Conservation (phyloP, 2,113 vertebrate species). For the Piprites chloris region DNA sequence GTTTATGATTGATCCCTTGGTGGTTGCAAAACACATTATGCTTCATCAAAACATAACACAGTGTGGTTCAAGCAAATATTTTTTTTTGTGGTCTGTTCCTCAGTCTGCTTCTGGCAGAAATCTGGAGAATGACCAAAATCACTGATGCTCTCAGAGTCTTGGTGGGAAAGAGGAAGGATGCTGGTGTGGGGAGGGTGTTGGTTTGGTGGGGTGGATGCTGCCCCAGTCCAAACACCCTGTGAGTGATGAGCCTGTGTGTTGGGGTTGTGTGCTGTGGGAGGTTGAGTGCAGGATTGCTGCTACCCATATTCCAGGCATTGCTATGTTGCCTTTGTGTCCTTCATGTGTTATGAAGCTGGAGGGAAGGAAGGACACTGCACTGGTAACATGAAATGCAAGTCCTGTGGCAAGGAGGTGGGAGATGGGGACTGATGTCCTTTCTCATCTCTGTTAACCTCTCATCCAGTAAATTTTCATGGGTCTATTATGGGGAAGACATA, state of each 20-base stretch:
- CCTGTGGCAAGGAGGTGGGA: not conserved
- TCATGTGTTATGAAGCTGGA: not conserved
- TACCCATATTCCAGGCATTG: not conserved
- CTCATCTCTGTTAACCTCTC: not conserved
- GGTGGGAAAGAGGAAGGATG: not conserved
- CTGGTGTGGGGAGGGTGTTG: not conserved
- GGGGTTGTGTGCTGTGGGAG: not conserved
- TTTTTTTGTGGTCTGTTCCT: not conserved
- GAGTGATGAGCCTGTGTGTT: rapidly evolving
- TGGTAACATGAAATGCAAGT: not conserved
- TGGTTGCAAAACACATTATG: not conserved
- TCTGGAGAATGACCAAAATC: not conserved
- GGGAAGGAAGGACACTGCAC: not conserved
- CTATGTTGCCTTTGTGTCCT: not conserved
- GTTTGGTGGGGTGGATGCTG: not conserved
- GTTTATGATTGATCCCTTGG: not conserved
- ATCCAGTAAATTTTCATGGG: not conserved
- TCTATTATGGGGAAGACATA: not conserved
- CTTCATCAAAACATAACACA: not conserved
- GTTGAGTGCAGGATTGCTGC: not conserved
- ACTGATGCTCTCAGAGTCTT: not conserved
- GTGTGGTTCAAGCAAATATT: not conserved
- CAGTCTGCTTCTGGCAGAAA: not conserved
- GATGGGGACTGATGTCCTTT: not conserved
- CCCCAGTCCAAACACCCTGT: rapidly evolving